These are phyloP conservation scores for Nebria salina DNA, from an alignment of 2,888 invertebrate genomes.

Conservation along the genomic window DNA sequence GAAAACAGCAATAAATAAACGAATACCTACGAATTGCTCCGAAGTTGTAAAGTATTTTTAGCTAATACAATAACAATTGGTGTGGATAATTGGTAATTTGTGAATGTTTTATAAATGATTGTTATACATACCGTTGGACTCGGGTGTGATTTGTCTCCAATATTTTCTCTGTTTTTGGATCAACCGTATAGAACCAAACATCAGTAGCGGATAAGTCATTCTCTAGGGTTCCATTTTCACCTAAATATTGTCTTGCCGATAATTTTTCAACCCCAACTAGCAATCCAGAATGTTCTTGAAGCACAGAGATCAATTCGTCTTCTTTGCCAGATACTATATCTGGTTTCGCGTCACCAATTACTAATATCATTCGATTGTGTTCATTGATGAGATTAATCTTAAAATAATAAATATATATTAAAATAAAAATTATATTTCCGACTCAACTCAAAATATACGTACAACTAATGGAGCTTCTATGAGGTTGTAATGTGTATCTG, in stretches of 20 bases:
- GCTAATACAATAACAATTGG: not conserved
- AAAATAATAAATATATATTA: constrained; percentile 46
- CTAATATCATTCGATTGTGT: constrained; percentile 80
- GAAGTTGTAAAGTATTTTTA: not conserved
- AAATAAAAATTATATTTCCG: not conserved
- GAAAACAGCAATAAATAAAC: not conserved
- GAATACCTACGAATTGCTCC: not conserved
- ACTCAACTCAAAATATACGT: constrained; percentile 53
- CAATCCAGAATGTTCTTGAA: constrained; percentile 78
- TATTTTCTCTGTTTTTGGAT: constrained; percentile 80
- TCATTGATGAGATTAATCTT: constrained; percentile 82
- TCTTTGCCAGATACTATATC: constrained; percentile 71
- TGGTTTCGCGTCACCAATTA: constrained; percentile 78
- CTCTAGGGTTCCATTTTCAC: constrained; percentile 79
- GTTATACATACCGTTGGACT: constrained; percentile 69
- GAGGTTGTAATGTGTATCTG: constrained; percentile 70
- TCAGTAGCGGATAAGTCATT: constrained; percentile 79
- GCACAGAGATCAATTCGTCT: constrained; percentile 67
- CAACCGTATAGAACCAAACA: constrained; percentile 87
- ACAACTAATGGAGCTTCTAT: constrained; percentile 74
- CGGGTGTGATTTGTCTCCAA: constrained; percentile 76
- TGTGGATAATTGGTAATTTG: too few species aligned
- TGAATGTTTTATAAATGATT: too few species aligned
- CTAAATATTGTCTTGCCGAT: constrained; percentile 78
- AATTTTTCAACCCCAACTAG: constrained; percentile 85